Evolutionary conservation across 2,797 vertebrate species (phyloP).

Genomic region (Kryptopterus vitreolus): DNA sequence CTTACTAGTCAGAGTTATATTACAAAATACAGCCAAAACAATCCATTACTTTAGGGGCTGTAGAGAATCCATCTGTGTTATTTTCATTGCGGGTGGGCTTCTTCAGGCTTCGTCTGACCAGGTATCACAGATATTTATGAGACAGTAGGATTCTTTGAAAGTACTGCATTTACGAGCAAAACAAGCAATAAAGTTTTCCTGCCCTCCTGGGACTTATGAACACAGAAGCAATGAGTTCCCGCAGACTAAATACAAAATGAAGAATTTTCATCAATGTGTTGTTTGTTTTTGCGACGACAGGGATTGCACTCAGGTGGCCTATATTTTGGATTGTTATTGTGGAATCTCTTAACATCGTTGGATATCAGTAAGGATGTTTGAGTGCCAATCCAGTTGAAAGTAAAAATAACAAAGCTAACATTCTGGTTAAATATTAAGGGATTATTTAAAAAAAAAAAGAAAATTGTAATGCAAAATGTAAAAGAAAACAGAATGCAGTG

Average conservation of each 20-base stretch:
- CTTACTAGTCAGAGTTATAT: conserved; percentile 11
- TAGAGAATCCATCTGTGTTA: conserved; percentile 28
- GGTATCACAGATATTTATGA: conserved; percentile 13
- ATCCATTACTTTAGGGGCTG: conserved; percentile 26
- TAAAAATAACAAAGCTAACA: neutral
- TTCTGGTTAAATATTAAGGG: neutral
- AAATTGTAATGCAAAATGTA: too few relatives aligned
- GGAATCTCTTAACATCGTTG: neutral
- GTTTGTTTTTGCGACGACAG: neutral
- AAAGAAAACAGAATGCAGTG: too few relatives aligned
- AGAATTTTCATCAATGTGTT: neutral
- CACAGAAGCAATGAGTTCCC: neutral
- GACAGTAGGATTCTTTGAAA: neutral
- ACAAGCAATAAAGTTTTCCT: conserved; percentile 14
- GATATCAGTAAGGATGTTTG: neutral
- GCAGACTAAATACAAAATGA: conserved; percentile 1
- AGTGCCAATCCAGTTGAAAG: neutral
- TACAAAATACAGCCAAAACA: conserved; percentile 30
- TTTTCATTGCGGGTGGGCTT: conserved; percentile 20
- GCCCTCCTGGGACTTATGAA: neutral
- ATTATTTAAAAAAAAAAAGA: too few relatives aligned
- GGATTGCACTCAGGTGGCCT: neutral
- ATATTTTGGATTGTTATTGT: neutral
- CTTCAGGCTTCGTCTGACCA: conserved; percentile 3
- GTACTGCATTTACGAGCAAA: conserved; percentile 24